Percentiles rank a stretch among this genome's conserved stretches.
phyloP scores from a whole-genome alignment of 1,140 invertebrate species.

The Potamilus streckersoni region DNA sequence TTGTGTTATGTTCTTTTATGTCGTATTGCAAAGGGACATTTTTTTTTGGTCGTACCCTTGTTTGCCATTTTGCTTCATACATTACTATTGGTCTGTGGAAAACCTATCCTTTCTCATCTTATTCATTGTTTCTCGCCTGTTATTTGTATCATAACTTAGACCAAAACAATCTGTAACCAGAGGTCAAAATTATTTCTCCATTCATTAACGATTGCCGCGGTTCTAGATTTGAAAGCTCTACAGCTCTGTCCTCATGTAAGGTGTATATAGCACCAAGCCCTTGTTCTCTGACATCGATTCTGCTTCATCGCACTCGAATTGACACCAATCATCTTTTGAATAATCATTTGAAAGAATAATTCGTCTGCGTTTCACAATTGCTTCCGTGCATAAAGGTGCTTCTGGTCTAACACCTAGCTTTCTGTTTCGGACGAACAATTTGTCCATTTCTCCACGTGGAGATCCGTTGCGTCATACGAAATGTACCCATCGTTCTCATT shows the following conservation, averaged over 20 bases:
- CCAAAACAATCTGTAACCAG: conserved; percentile 39
- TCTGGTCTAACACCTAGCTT: neutral
- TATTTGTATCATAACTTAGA: conserved; percentile 42
- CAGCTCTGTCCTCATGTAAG: conserved; percentile 28
- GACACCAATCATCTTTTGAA: conserved; percentile 10
- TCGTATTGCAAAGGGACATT: too few relatives aligned
- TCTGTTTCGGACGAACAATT: conserved; percentile 6
- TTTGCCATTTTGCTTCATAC: too few relatives aligned
- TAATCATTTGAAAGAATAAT: too few relatives aligned
- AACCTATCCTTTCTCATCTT: too few relatives aligned
- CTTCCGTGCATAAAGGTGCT: neutral
- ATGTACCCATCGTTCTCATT: conserved; percentile 15
- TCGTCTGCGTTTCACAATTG: too few relatives aligned
- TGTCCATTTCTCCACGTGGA: conserved; percentile 11
- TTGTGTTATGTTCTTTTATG: too few relatives aligned
- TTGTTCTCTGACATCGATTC: conserved; percentile 36
- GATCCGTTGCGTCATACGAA: conserved; percentile 13
- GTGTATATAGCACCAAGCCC: conserved; percentile 33
- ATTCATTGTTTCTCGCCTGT: conserved; percentile 11
- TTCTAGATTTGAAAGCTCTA: conserved; percentile 20
- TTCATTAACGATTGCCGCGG: conserved; percentile 34
- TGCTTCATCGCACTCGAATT: conserved; percentile 31
- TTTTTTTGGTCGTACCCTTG: too few relatives aligned
- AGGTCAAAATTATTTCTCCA: conserved; percentile 26
- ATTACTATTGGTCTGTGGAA: too few relatives aligned